Evolutionary conservation across 2,113 vertebrate species (phyloP).

Genomic region (Triplophysa siluroides): DNA sequence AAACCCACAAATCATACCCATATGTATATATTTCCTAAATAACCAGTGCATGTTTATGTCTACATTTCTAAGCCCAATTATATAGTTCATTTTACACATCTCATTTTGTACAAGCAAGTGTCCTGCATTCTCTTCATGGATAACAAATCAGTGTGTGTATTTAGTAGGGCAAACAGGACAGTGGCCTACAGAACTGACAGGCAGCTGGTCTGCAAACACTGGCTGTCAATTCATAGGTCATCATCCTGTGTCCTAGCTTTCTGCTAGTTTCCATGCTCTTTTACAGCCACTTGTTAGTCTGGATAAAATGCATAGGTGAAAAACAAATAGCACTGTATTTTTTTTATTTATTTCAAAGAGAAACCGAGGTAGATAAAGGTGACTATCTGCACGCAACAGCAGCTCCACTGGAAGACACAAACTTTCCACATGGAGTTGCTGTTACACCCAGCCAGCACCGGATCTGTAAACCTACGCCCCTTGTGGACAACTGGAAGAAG

Average conservation of each 20-base stretch:
- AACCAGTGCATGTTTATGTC: neutral
- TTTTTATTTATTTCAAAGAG: neutral
- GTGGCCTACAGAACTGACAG: conserved; percentile 86
- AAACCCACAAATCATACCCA: neutral
- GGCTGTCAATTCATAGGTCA: conserved; percentile 88
- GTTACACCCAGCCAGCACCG: conserved; percentile 77
- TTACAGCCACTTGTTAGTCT: neutral
- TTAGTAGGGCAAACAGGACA: conserved; percentile 66
- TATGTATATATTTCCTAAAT: neutral
- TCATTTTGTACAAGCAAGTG: neutral
- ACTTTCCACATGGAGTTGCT: conserved; percentile 84
- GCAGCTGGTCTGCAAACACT: conserved; percentile 68
- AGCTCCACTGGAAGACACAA: conserved; percentile 75
- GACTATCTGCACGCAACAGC: conserved; percentile 76
- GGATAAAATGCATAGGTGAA: too few species aligned
- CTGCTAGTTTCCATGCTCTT: neutral
- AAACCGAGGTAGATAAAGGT: conserved; percentile 35
- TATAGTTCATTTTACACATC: neutral
- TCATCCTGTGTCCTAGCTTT: conserved; percentile 67
- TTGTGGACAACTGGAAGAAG: neutral
- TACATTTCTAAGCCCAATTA: neutral
- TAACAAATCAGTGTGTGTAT: conserved; percentile 8
- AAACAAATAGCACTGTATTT: neutral
- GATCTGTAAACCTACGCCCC: neutral
- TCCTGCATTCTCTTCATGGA: neutral